Base-by-base conservation (phyloP, 2,797 vertebrate genomes). In the Nyctibius grandis region DNA sequence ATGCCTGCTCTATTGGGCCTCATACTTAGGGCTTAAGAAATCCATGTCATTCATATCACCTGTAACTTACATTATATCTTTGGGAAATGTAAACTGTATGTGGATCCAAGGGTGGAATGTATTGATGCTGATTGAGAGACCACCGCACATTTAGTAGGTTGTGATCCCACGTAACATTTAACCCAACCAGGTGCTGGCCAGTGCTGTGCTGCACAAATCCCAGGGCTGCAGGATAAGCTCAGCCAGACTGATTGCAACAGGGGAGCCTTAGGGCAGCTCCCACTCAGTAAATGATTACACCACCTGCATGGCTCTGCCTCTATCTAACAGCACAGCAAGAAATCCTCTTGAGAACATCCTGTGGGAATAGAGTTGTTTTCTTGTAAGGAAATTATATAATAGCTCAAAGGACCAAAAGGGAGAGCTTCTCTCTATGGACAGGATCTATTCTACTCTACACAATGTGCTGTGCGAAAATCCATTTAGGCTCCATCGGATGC, bases 111-210 rank as follows among this genome's bases (percentile, higher is more conserved):
- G 9, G 11, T 47, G 26, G 20, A 72, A 73, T 6, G 14, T 28
- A 18, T 11, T 63, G 20, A 48, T 42, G 15, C 29, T 60, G 40
- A 38, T 56, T 2, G 2, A 48, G 21, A 56, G 31, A 31, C 34
- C 0, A 1, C 34, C 70, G 25, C 14, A 23, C 0, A 0, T 47
- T 45, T 42, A 22, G 36, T 13, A 45, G 53, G n/a, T 9, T 33
- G 31, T 1, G 5, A 67, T 51, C n/a, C n/a, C n/a, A 42, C 4
- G 2, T 29, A 45, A 38, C 18, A 26, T 31, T 47, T 51, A 47
- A 26, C 16, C 26, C 29, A 31, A 76, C 36, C 25, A 50, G 40
- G 36, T 2, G 0, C 16, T 1, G 1, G 36, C 9, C 0, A 0
- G 9, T 34, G 33, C 26, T 31, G 26, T 22, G 29, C n/a, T 11